Base-by-base conservation (phyloP, 2,888 invertebrate genomes). In the Nomada goodeniana region DNA sequence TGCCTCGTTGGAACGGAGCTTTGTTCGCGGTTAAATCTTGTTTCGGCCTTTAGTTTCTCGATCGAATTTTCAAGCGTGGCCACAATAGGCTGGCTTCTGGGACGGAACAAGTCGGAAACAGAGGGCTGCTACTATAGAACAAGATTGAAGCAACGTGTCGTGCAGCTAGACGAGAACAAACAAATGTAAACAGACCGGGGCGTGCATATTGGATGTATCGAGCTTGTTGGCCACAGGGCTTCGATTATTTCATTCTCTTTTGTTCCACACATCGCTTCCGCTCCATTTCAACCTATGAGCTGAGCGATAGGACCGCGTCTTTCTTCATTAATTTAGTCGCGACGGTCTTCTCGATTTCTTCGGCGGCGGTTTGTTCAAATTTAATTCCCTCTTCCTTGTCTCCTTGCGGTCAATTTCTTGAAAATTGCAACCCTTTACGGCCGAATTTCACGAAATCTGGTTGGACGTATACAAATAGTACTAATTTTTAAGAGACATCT, bases 121-220 rank as follows among this genome's bases (percentile, higher is more conserved):
- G 52, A 47, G 63, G 42, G 59, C 26, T 29, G 67, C 64, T 20
- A 69, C 50, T 67, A 20, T 60, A 71, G 53, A 87, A 84, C 74
- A 65, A 72, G 82, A 72, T 50, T 52, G 78, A 18, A 55, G 75
- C 75, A 84, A 80, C 72, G 65, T 73, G 81, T 84, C 68, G 64
- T 29, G 55, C 29, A 70, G 70, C 26, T 36, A 63, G 68, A 59
- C 82, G 61, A 68, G 82, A 87, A 85, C 76, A 85, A 86, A 87
- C 86, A 82, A 87, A 85, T 76, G 82, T 73, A 80, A 86, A 86
- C 87, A 86, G 75, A 50, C 72, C 63, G 65, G 67, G 70, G 86
- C 79, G 76, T 85, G 80, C 78, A 87, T 85, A 87, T 86, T 80
- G 83, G 71, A 83, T 82, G 74, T 65, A 80, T 85, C 87, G 60